Conservation (phyloP, 2,888 invertebrate genomes). For the Lasioglossum malachurum region DNA sequence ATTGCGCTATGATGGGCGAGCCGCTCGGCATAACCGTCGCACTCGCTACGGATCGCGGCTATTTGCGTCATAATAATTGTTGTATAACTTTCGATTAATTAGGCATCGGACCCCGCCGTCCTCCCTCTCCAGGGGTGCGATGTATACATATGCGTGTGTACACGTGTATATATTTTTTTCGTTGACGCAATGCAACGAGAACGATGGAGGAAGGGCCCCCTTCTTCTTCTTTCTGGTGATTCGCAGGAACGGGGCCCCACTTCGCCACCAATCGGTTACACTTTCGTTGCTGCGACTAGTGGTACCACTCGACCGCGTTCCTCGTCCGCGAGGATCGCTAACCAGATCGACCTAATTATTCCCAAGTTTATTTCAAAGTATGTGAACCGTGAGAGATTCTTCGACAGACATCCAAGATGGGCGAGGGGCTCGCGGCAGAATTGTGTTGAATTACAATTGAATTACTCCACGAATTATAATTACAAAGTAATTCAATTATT, state of each 20-base stretch:
- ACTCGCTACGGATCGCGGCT: slow-evolving; percentile 55
- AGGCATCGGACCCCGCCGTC: slow-evolving; percentile 50
- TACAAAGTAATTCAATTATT: too few relatives aligned
- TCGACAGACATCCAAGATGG: not conserved
- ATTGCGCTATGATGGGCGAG: slow-evolving; percentile 45
- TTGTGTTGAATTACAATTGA: too few relatives aligned
- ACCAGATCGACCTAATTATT: slow-evolving; percentile 62
- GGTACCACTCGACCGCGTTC: slow-evolving; percentile 76
- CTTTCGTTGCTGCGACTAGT: slow-evolving; percentile 82
- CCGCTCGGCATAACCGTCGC: slow-evolving; percentile 54
- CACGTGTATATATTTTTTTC: slow-evolving; percentile 23
- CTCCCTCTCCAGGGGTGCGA: slow-evolving; percentile 22
- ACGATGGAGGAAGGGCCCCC: slow-evolving; percentile 24
- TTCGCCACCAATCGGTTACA: slow-evolving; percentile 78
- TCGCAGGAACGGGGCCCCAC: slow-evolving; percentile 56
- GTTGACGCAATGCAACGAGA: slow-evolving; percentile 43
- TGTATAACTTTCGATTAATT: slow-evolving; percentile 74
- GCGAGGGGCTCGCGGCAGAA: not conserved
- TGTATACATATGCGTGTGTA: not conserved
- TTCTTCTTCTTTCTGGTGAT: slow-evolving; percentile 35
- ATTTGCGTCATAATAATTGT: slow-evolving; percentile 69
- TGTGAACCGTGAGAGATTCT: slow-evolving; percentile 50
- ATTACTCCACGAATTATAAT: too few relatives aligned
- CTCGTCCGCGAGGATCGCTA: slow-evolving; percentile 54
- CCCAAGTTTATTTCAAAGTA: slow-evolving; percentile 53